These are phyloP conservation scores for Orthosia cruda DNA, from an alignment of 2,888 invertebrate genomes.

Conservation along the genomic window DNA sequence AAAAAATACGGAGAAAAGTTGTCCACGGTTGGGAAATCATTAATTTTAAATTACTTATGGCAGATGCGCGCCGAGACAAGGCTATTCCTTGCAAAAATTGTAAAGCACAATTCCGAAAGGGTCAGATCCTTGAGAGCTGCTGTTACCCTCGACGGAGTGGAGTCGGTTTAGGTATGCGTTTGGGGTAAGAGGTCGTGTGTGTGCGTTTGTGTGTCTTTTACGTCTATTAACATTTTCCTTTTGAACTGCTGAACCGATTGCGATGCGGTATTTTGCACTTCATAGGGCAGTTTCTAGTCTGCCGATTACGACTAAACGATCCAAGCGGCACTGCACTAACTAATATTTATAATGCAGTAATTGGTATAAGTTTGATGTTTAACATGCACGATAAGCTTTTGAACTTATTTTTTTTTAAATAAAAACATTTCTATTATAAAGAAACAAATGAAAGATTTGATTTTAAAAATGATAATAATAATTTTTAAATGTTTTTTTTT, in stretches of 20 bases:
- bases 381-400: too few species aligned
- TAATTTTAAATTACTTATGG: conserved; percentile 20
- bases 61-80: conserved; percentile 40
- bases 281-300: not conserved
- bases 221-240: conserved; percentile 7
- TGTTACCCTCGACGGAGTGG: conserved; percentile 39
- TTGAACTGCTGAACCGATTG: not conserved
- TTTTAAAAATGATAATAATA: too few species aligned
- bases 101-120: conserved; percentile 44
- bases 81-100: conserved; percentile 43
- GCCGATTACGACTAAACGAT: not conserved
- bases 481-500: too few species aligned
- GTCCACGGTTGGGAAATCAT: not conserved
- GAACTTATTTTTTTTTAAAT: too few species aligned
- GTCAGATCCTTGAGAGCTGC: conserved; percentile 39
- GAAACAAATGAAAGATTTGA: too few species aligned
- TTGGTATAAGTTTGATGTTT: too few species aligned
- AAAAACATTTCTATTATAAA: too few species aligned
- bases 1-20: not conserved
- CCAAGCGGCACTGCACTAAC: not conserved
- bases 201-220: conserved; percentile 49
- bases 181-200: conserved; percentile 61
- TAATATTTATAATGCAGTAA: too few species aligned
- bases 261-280: not conserved
- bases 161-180: conserved; percentile 42